Evolutionary conservation across 2,888 invertebrate genomes (phyloP).

Genomic region (Camponotus fellah): DNA sequence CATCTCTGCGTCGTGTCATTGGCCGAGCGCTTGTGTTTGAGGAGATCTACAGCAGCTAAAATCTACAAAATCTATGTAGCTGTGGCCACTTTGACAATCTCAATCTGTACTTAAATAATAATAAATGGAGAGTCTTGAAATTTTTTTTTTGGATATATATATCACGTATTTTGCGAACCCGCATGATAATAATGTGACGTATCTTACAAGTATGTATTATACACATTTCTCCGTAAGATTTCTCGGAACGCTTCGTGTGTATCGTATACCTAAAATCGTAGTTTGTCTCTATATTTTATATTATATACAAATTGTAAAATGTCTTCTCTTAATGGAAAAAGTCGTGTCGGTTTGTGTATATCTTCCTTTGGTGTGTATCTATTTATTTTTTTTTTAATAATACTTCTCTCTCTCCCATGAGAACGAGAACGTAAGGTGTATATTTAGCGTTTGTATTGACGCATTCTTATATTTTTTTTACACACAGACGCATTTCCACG

Average conservation of each 20-base stretch:
- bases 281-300: slow-evolving; percentile 78
- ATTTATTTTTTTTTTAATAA: slow-evolving; percentile 58
- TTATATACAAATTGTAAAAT: slow-evolving; percentile 85
- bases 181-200: slow-evolving; percentile 72
- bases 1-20: neutral
- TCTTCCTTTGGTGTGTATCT: slow-evolving; percentile 69
- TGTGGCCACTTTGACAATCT: slow-evolving; percentile 71
- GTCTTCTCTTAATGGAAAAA: slow-evolving; percentile 82
- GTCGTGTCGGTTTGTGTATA: slow-evolving; percentile 73
- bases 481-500: slow-evolving; percentile 13
- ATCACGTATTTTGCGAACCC: slow-evolving; percentile 66
- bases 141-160: slow-evolving; percentile 56
- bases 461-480: neutral
- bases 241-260: slow-evolving; percentile 68
- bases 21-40: slow-evolving; percentile 61
- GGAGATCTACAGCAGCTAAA: slow-evolving; percentile 72
- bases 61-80: slow-evolving; percentile 64
- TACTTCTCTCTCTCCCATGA: slow-evolving; percentile 53
- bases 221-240: slow-evolving; percentile 71
- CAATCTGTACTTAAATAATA: slow-evolving; percentile 74
- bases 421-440: slow-evolving; percentile 19
- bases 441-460: slow-evolving; percentile 9
- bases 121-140: slow-evolving; percentile 79
- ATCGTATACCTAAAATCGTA: slow-evolving; percentile 75
- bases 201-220: slow-evolving; percentile 73